Evolutionary conservation across 2,113 vertebrate genomes (phyloP), one percentile per base, ranked within the genome.

Genomic region (Erinaceus europaeus): DNA sequence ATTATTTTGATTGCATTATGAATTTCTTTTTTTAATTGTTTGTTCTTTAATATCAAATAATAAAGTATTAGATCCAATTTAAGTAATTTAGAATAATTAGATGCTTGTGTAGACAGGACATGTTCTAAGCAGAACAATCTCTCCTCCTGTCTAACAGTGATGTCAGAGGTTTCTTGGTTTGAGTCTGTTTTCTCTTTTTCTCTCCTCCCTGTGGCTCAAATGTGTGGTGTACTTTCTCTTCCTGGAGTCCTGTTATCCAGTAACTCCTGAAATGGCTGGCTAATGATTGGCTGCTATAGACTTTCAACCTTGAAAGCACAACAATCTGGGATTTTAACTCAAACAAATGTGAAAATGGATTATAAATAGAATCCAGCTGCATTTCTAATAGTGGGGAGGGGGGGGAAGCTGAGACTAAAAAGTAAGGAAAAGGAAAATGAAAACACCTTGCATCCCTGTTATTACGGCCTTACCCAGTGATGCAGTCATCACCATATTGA

Each of bases 291-390:
- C 96, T 94, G 94, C 94, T 89, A 50, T 4, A 55, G 90, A 95
- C 48, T 1, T 86, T 96, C 96, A 94, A 69, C 67, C 95, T 96
- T 96, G 91, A 96, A 97, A 97, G 95, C 86, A 95, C 88, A 96
- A 93, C 93, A 94, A 95, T 96, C 95, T 97, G 95, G 94, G 94
- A 96, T 95, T 97, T 96, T 96, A 96, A 96, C 97, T 97, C 82
- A 78, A 94, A 93, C 69, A 95, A 94, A 95, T 97, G 93, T 95
- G 91, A 96, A 96, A 96, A 96, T 93, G 95, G 90, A 94, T 97
- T 97, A 96, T 95, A 96, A 97, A 94, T 95, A 95, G 86, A 92
- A 95, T 96, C 95, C 96, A 97, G 94, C 96, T 96, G 93, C 89
- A 93, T 95, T 95, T 90, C 80, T 94, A 96, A 93, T 95, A 95